These are phyloP conservation scores for Cantharis nigra DNA, from an alignment of 2,888 invertebrate genomes.

Conservation along the genomic window DNA sequence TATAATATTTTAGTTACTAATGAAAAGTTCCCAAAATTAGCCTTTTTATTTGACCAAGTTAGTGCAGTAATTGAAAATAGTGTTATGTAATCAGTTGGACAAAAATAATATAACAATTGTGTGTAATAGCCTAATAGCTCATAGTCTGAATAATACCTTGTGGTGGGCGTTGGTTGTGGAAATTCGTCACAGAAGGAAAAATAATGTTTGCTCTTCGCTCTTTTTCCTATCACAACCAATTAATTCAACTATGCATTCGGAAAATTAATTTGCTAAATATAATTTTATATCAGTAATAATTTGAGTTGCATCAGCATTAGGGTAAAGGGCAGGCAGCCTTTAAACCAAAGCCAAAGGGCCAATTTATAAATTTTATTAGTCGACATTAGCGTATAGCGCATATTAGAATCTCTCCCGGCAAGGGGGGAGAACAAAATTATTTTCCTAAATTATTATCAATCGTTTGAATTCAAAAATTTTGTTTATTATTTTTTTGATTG, in stretches of 20 bases:
- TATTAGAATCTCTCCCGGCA: too few relatives aligned
- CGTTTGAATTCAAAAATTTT: too few relatives aligned
- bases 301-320: too few relatives aligned
- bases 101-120: neutral
- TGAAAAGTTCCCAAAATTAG: neutral
- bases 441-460: too few relatives aligned
- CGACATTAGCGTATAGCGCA: too few relatives aligned
- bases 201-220: neutral
- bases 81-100: neutral
- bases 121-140: neutral
- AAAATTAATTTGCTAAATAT: too few relatives aligned
- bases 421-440: too few relatives aligned
- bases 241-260: neutral
- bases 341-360: too few relatives aligned
- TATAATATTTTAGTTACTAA: neutral
- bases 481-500: too few relatives aligned
- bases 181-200: neutral
- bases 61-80: neutral
- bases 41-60: neutral
- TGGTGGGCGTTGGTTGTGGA: neutral
- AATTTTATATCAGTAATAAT: too few relatives aligned
- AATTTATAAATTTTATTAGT: too few relatives aligned
- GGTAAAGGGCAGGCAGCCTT: too few relatives aligned
- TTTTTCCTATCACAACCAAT: neutral
- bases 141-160: neutral